These are phyloP conservation scores for Hippocampus mohnikei DNA, from an alignment of 2,113 vertebrate species.

Conservation along the genomic window DNA sequence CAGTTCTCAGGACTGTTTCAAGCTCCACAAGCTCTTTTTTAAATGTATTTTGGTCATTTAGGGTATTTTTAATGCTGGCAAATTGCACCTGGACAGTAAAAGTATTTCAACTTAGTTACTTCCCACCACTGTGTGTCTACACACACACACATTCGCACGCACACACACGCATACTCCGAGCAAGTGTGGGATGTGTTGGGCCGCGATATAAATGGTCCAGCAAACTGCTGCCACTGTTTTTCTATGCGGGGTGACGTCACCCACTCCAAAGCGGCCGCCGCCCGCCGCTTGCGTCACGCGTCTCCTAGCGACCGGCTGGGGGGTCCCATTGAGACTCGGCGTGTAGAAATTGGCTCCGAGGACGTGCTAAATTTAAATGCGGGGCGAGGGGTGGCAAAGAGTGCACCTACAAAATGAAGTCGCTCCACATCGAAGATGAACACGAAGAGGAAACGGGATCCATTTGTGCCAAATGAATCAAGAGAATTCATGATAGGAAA, in stretches of 20 bases:
- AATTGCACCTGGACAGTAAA: too few relatives aligned
- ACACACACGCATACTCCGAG: too few relatives aligned
- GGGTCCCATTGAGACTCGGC: slow-evolving; percentile 37
- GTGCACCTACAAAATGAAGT: neutral
- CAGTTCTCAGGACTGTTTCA: too few relatives aligned
- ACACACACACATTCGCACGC: too few relatives aligned
- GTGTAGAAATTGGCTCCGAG: slow-evolving; percentile 28
- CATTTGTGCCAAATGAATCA: neutral
- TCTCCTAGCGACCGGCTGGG: slow-evolving; percentile 55
- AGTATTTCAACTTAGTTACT: too few relatives aligned
- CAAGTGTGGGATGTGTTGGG: slow-evolving; percentile 31
- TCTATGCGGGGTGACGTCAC: slow-evolving; percentile 39
- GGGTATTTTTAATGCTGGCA: too few relatives aligned
- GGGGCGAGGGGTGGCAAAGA: slow-evolving; percentile 9
- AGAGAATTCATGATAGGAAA: too few relatives aligned
- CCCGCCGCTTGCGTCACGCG: slow-evolving; percentile 29
- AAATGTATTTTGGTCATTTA: too few relatives aligned
- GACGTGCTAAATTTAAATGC: slow-evolving; percentile 33
- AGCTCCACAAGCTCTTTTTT: too few relatives aligned
- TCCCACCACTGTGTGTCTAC: too few relatives aligned
- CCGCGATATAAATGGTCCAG: slow-evolving; percentile 50
- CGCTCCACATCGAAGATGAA: neutral
- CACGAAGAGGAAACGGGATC: neutral
- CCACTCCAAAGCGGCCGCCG: slow-evolving; percentile 1
- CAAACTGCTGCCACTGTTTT: slow-evolving; percentile 23